phyloP scores from a whole-genome alignment of 2,797 vertebrate genomes.

The Lepidocolaptes lacrymiger region DNA sequence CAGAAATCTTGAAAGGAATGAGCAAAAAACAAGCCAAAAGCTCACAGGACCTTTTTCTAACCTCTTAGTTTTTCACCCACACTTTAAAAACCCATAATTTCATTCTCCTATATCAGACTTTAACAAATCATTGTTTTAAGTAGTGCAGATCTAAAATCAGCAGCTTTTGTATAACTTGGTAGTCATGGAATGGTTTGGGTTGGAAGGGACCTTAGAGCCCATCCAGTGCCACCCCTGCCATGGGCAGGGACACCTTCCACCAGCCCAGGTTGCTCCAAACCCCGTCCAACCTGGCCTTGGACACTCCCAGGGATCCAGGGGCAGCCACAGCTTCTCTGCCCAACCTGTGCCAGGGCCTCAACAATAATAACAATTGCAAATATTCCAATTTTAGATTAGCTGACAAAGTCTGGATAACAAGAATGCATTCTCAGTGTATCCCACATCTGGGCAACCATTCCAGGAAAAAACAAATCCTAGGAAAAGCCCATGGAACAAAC shows the following conservation, averaged over 20 bases:
- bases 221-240: not conserved
- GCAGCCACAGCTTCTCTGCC: not conserved
- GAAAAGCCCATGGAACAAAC: not conserved
- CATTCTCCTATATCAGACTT: not conserved
- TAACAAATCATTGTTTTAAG: not conserved
- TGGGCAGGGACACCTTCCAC: not conserved
- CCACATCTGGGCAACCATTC: not conserved
- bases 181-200: not conserved
- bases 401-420: not conserved
- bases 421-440: not conserved
- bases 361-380: not conserved
- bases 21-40: not conserved
- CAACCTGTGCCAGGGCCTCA: not conserved
- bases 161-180: rapidly evolving
- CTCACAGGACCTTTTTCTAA: not conserved
- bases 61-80: rapidly evolving
- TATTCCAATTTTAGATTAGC: not conserved
- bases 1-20: not conserved
- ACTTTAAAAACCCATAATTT: not conserved
- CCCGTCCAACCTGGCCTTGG: rapidly evolving
- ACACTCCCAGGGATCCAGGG: not conserved
- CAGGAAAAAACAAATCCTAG: not conserved
- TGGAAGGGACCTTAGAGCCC: rapidly evolving
- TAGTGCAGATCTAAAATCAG: not conserved
- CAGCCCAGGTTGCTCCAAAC: rapidly evolving